phyloP scores from a whole-genome alignment of 2,113 vertebrate species.

The Nycticryphes semicollaris region DNA sequence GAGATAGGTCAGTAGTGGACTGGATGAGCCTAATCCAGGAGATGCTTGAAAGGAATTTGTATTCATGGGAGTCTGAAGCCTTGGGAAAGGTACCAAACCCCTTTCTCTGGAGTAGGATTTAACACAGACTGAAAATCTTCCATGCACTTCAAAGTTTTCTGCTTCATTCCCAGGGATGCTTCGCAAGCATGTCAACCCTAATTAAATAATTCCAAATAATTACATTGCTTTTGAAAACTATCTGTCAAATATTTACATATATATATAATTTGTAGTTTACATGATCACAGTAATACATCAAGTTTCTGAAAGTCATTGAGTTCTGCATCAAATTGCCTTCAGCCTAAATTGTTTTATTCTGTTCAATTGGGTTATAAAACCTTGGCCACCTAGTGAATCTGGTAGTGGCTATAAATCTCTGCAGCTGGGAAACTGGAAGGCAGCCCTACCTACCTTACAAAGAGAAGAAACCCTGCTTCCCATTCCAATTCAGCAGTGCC shows the following conservation, averaged over 20 bases:
- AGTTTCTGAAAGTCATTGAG: constrained; percentile 21
- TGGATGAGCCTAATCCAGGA: not conserved
- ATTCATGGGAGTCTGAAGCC: constrained; percentile 7
- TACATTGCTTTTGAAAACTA: not conserved
- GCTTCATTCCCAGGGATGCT: constrained; percentile 29
- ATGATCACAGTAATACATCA: constrained; percentile 19
- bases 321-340: constrained; percentile 46
- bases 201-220: constrained; percentile 56
- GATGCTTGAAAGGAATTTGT: constrained; percentile 8
- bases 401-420: constrained; percentile 61
- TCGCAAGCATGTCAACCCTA: constrained; percentile 22
- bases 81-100: constrained; percentile 27
- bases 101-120: constrained; percentile 1
- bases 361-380: constrained; percentile 60
- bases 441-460: constrained; percentile 65
- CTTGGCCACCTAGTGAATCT: constrained; percentile 62
- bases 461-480: constrained; percentile 53
- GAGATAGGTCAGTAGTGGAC: not conserved
- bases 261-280: not conserved
- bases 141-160: not conserved
- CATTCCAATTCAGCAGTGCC: constrained; percentile 47
- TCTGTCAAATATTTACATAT: constrained; percentile 4
- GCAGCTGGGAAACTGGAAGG: constrained; percentile 65
- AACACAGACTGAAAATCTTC: constrained; percentile 31
- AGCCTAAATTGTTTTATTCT: constrained; percentile 47